Conservation (phyloP, 2,113 vertebrate species). For the Danionella cerebrum region DNA sequence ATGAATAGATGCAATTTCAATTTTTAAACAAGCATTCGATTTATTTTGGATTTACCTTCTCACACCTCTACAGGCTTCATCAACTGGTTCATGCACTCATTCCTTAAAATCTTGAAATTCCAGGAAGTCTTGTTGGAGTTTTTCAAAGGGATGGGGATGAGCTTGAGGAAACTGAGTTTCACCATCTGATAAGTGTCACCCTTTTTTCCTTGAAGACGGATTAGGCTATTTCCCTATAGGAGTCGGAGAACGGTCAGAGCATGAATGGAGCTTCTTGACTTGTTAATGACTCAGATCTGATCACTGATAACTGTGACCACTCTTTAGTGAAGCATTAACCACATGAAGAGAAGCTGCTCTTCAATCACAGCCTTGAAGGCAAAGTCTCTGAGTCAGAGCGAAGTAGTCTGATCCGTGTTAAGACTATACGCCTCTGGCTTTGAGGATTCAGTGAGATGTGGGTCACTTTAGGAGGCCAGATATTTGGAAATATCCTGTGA, state of each 20-base stretch:
- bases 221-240: constrained; percentile 52
- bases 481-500: constrained; percentile 4
- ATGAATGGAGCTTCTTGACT: constrained; percentile 57
- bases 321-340: constrained; percentile 50
- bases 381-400: constrained; percentile 47
- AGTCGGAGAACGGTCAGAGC: constrained; percentile 35
- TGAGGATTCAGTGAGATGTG: constrained; percentile 32
- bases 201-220: constrained; percentile 61
- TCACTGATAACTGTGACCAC: constrained; percentile 64
- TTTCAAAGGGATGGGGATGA: constrained; percentile 3
- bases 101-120: constrained; percentile 34
- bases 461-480: constrained; percentile 21
- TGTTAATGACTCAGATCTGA: constrained; percentile 56
- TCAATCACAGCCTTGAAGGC: constrained; percentile 51
- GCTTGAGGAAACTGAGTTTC: constrained; percentile 31
- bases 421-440: constrained; percentile 30
- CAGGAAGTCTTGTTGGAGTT: constrained; percentile 7
- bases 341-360: constrained; percentile 60
- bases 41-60: no score
- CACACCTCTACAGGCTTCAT: not conserved
- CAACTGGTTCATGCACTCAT: not conserved
- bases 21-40: no score
- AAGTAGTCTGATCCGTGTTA: constrained; percentile 45
- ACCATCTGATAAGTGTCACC: constrained; percentile 52
- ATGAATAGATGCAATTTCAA: no score